Conservation (phyloP, 2,888 invertebrate genomes). For the Apodemia zela region DNA sequence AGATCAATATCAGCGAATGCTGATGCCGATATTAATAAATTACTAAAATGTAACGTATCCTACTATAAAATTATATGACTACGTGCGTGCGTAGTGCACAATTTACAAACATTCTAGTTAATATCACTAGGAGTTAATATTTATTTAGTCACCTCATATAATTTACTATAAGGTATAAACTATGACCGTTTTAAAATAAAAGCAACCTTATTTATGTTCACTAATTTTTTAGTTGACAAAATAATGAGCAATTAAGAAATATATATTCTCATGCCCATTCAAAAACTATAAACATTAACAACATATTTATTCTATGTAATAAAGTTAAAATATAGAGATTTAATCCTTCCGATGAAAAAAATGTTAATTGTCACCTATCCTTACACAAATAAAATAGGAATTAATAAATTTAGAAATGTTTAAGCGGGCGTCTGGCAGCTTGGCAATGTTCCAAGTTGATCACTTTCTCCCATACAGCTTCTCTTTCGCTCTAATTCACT, state of each 20-base stretch:
- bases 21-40: too few species aligned
- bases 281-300: not conserved
- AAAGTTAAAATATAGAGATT: slow-evolving; percentile 10
- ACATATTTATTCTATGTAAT: slow-evolving; percentile 1
- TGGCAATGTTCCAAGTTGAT: slow-evolving; percentile 60
- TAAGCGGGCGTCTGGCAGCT: slow-evolving; percentile 37
- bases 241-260: not conserved
- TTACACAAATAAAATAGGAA: slow-evolving; percentile 18
- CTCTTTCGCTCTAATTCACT: slow-evolving; percentile 44
- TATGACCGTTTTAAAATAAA: not conserved
- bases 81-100: too few species aligned
- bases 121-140: too few species aligned
- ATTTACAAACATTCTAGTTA: too few species aligned
- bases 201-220: not conserved
- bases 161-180: not conserved
- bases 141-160: not conserved
- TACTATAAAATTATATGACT: too few species aligned
- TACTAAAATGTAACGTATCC: too few species aligned
- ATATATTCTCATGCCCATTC: not conserved
- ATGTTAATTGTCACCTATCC: slow-evolving; percentile 36
- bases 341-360: slow-evolving; percentile 10
- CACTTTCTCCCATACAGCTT: slow-evolving; percentile 59
- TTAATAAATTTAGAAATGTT: slow-evolving; percentile 16
- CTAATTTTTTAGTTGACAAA: not conserved
- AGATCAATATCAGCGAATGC: too few species aligned